A percentile compares a stretch with the other conserved stretches of the same genome.
These are phyloP conservation scores for Dermochelys coriacea DNA, from an alignment of 2,797 vertebrate species.

Conservation along the genomic window DNA sequence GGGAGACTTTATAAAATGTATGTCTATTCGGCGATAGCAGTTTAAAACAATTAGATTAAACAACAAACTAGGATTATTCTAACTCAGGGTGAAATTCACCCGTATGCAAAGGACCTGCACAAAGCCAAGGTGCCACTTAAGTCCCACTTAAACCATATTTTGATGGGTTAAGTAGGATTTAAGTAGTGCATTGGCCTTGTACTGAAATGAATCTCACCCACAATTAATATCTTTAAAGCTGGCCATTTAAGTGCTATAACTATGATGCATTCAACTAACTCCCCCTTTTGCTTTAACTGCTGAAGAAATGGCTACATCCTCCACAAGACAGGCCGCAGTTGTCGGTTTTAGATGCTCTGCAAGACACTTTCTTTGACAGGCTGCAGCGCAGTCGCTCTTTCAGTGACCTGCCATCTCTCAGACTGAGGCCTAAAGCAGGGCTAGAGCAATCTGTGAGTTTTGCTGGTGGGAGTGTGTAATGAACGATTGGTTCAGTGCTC, in stretches of 20 bases:
- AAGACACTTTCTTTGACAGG: slow-evolving; percentile 96
- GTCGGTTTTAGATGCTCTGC: slow-evolving; percentile 93
- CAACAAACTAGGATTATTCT: no score
- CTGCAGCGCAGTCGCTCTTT: slow-evolving; percentile 95
- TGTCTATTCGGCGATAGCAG: slow-evolving; percentile 6
- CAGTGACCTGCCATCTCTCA: slow-evolving; percentile 95
- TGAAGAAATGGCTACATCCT: slow-evolving; percentile 91
- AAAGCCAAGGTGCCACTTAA: neutral
- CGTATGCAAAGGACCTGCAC: neutral
- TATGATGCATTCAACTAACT: slow-evolving; percentile 70
- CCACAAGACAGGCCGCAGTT: slow-evolving; percentile 89
- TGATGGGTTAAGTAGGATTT: slow-evolving; percentile 26
- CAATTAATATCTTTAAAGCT: neutral
- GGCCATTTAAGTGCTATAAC: slow-evolving; percentile 21
- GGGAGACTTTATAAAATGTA: neutral
- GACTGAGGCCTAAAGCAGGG: slow-evolving; percentile 92
- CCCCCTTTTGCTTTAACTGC: slow-evolving; percentile 76
- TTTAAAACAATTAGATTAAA: neutral
- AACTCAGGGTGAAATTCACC: neutral
- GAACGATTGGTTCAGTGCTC: slow-evolving; percentile 23
- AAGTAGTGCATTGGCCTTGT: neutral
- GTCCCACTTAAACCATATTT: neutral
- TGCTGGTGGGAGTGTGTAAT: slow-evolving; percentile 45
- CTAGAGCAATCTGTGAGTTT: slow-evolving; percentile 97
- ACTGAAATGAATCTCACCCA: neutral